A percentile compares a stretch with the other conserved stretches of the same genome.
phyloP scores from a whole-genome alignment of 2,797 vertebrate genomes.

The Tiaroga cobitis region DNA sequence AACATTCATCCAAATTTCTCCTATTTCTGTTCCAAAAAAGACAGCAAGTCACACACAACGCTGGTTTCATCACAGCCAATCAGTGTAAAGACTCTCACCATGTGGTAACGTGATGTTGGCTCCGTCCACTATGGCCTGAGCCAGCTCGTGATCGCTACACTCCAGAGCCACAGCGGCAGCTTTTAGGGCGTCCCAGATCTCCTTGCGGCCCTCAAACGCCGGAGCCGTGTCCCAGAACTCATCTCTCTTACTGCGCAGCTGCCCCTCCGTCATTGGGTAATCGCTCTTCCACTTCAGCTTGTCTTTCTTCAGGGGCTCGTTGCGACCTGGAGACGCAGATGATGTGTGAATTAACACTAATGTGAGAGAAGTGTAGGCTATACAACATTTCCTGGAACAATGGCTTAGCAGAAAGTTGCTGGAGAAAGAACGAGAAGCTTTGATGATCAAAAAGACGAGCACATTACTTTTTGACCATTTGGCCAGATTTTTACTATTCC shows the following conservation, averaged over 20 bases:
- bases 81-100: constrained; percentile 74
- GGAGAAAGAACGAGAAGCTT: background rate
- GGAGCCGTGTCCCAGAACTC: constrained; percentile 99
- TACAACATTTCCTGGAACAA: background rate
- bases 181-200: constrained; percentile 99
- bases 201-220: constrained; percentile 96
- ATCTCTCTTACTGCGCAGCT: constrained; percentile 95
- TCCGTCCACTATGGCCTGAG: constrained; percentile 96
- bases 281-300: constrained; percentile 97
- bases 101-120: constrained; percentile 97
- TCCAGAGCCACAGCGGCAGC: constrained; percentile 93
- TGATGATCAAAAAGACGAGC: background rate
- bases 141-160: constrained; percentile 92
- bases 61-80: background rate
- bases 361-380: background rate
- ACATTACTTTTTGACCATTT: background rate
- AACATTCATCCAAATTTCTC: background rate
- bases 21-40: background rate
- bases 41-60: background rate
- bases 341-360: background rate
- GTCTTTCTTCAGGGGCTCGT: constrained; percentile 96
- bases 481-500: background rate
- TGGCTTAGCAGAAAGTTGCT: background rate
- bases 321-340: constrained; percentile 81
- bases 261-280: constrained; percentile 98